Conservation (phyloP, 2,113 vertebrate genomes). For the Phrynosoma blainvillii region DNA sequence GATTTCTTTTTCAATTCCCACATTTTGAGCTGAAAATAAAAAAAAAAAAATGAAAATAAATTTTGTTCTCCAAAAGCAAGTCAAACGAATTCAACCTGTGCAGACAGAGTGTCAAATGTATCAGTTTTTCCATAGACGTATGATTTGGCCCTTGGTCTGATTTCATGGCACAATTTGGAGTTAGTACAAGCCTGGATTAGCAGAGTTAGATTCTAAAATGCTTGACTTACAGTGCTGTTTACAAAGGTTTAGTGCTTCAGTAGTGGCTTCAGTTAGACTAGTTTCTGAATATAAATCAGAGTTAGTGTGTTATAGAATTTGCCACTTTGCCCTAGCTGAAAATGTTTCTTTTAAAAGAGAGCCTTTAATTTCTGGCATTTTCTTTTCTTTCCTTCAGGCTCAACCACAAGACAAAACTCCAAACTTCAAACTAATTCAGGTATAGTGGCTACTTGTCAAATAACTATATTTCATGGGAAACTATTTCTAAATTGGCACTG, state of each 20-base stretch:
- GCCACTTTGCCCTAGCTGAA: neutral
- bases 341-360: neutral
- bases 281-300: neutral
- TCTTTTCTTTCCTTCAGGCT: slow-evolving; percentile 73
- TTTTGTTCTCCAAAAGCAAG: neutral
- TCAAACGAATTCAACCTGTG: neutral
- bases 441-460: slow-evolving; percentile 64
- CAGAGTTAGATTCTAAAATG: neutral
- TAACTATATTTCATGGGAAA: neutral
- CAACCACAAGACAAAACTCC: slow-evolving; percentile 75
- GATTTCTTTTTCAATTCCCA: neutral
- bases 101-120: neutral
- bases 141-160: neutral
- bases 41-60: too few species aligned
- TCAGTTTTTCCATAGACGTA: neutral
- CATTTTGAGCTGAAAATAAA: neutral
- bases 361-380: neutral
- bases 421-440: slow-evolving; percentile 85
- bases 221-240: neutral
- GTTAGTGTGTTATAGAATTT: neutral
- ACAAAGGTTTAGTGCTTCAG: slow-evolving; percentile 10
- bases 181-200: neutral
- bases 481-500: neutral
- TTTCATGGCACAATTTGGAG: neutral
- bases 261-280: neutral